Evolutionary conservation across 2,113 vertebrate genomes (phyloP).

Genomic region (Osmerus mordax): DNA sequence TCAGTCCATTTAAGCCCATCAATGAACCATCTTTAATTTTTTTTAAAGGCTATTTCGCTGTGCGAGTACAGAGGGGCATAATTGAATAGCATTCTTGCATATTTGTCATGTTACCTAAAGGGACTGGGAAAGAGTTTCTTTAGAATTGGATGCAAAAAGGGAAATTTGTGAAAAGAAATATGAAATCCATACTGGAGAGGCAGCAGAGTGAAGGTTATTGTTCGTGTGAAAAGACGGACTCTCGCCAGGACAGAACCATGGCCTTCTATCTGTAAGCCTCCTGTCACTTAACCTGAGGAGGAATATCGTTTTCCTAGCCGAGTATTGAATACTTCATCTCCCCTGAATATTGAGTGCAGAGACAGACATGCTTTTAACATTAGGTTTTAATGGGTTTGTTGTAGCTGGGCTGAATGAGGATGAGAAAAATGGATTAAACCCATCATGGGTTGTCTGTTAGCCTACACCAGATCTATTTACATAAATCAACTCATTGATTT

Average conservation of each 20-base stretch:
- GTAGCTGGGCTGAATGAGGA: too few relatives aligned
- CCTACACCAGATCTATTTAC: too few relatives aligned
- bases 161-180: slow-evolving; percentile 50
- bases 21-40: slow-evolving; percentile 57
- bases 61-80: slow-evolving; percentile 31
- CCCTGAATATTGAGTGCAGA: not conserved
- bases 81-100: slow-evolving; percentile 61
- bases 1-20: slow-evolving; percentile 61
- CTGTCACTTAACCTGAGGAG: not conserved
- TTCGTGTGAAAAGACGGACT: slow-evolving; percentile 26
- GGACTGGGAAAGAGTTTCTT: slow-evolving; percentile 33
- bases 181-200: slow-evolving; percentile 34
- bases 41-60: slow-evolving; percentile 55
- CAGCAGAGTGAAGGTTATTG: slow-evolving; percentile 30
- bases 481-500: too few relatives aligned
- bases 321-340: slow-evolving; percentile 8
- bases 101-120: slow-evolving; percentile 56
- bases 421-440: not conserved
- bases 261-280: slow-evolving; percentile 14
- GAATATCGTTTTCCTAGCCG: not conserved
- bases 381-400: too few relatives aligned
- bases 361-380: not conserved
- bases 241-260: slow-evolving; percentile 1
- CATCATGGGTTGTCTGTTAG: not conserved
- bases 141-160: slow-evolving; percentile 40